Evolutionary conservation across 2,113 vertebrate genomes (phyloP), one percentile per base, ranked within the genome.

Genomic region (Sigmodon hispidus): DNA sequence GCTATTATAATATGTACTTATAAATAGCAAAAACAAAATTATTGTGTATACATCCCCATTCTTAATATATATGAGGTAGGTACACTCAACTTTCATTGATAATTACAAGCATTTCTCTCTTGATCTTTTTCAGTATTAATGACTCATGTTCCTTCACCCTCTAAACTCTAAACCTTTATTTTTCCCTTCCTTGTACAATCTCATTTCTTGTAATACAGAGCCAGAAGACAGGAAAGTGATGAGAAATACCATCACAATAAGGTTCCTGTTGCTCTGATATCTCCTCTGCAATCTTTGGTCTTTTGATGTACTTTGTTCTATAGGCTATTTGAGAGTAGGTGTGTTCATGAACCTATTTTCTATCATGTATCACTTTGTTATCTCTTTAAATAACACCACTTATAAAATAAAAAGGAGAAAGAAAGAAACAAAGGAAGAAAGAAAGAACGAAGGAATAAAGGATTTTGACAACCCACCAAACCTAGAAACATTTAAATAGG

Each of bases 191-290:
- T 70, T 67, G 10, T 52, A 15, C 1, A 36, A 6, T 45, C 0
- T 0, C 65, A n/a, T 9, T 3, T 85, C 79, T 75, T n/a, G 16
- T 43, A 24, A 45, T 10, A 63, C 15, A 50, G 15, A 65, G 5
- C 0, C n/a, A 19, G 15, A n/a, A 21, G 48, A 15, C 1, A 3
- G 40, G 13, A 6, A 69, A 31, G 24, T 9, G 5, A 0, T 15
- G 4, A 52, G 65, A 7, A 69, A 48, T 50, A 1, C 34, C 7
- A 7, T 59, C 0, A 43, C 34, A 34, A 1, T 16, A 31, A 40
- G 22, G 24, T 75, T 36, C 0, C 9, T 24, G 4, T 45, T 89
- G 5, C 6, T 88, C 19, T n/a, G 1, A 31, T 0, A 34, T 70
- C 72, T 29, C 13, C 5, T 31, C 43, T 70, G 45, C 13, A 84